phyloP scores from a whole-genome alignment of 2,113 vertebrate genomes.

The Cheilinus undulatus region DNA sequence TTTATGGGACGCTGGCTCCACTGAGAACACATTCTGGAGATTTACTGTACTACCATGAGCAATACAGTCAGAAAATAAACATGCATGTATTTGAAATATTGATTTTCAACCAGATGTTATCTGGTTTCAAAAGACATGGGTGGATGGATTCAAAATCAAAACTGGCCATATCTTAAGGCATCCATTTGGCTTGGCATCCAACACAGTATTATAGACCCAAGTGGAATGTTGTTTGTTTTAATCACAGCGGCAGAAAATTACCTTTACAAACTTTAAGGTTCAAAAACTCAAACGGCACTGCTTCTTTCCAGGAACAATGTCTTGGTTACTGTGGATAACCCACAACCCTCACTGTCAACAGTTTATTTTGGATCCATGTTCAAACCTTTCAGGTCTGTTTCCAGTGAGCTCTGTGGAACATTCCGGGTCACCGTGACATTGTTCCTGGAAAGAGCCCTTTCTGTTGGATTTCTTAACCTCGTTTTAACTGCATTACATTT shows the following conservation, averaged over 20 bases:
- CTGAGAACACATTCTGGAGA: conserved; percentile 30
- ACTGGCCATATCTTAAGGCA: no score
- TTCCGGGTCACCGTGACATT: neutral
- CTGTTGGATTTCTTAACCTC: neutral
- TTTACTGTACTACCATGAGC: conserved; percentile 33
- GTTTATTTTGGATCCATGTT: conserved; percentile 29
- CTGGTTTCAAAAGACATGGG: neutral
- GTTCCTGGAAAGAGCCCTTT: conserved; percentile 30
- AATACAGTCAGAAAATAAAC: conserved; percentile 12
- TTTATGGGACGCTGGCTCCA: conserved; percentile 44
- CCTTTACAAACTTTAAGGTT: neutral
- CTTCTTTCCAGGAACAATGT: conserved; percentile 37
- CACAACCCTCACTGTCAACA: conserved; percentile 42
- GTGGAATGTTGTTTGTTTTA: neutral
- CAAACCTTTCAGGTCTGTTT: conserved; percentile 20
- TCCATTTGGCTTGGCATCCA: neutral
- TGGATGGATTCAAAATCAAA: no score
- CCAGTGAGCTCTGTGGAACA: conserved; percentile 15
- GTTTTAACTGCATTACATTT: no score
- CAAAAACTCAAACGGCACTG: conserved; percentile 10
- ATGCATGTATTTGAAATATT: neutral
- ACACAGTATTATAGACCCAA: neutral
- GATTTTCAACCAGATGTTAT: neutral
- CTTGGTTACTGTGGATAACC: conserved; percentile 19
- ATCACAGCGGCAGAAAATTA: neutral